Percentiles rank a stretch among this genome's conserved stretches.
Evolutionary conservation across 1,140 invertebrate genomes (phyloP).

Genomic region (Dryas iulia): DNA sequence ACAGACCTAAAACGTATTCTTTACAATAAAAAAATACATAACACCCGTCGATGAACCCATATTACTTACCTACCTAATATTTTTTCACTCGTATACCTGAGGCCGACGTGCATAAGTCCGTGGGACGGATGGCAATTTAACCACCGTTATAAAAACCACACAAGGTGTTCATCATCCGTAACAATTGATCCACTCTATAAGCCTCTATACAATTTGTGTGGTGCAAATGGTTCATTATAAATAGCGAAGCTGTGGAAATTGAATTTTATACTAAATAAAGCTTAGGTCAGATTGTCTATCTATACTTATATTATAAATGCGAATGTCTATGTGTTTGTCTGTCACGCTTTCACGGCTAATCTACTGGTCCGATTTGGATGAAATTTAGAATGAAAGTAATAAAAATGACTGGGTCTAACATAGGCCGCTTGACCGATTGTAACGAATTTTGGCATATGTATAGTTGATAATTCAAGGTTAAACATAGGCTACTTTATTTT

Average conservation of each 20-base stretch:
- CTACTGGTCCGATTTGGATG: too few species aligned
- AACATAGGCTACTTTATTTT: too few species aligned
- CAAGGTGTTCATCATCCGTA: not conserved
- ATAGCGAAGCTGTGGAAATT: not conserved
- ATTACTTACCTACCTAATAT: not conserved
- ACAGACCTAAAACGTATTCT: not conserved
- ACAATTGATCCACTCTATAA: not conserved
- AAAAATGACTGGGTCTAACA: too few species aligned
- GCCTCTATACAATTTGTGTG: not conserved
- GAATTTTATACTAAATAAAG: not conserved
- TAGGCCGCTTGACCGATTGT: too few species aligned
- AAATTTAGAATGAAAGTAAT: too few species aligned
- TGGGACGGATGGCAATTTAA: not conserved
- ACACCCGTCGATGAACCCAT: not conserved
- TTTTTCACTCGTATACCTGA: not conserved
- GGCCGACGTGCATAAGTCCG: too few species aligned
- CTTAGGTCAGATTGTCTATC: too few species aligned
- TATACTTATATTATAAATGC: too few species aligned
- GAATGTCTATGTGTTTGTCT: too few species aligned
- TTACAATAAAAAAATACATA: not conserved
- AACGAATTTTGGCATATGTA: too few species aligned
- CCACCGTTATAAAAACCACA: constrained; percentile 2
- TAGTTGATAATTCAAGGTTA: too few species aligned
- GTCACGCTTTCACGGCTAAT: too few species aligned
- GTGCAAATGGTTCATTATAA: not conserved